Percentiles rank a stretch among this genome's conserved stretches.
Evolutionary conservation across 2,113 vertebrate species (phyloP).

Genomic region (Chaetodon trifascialis): DNA sequence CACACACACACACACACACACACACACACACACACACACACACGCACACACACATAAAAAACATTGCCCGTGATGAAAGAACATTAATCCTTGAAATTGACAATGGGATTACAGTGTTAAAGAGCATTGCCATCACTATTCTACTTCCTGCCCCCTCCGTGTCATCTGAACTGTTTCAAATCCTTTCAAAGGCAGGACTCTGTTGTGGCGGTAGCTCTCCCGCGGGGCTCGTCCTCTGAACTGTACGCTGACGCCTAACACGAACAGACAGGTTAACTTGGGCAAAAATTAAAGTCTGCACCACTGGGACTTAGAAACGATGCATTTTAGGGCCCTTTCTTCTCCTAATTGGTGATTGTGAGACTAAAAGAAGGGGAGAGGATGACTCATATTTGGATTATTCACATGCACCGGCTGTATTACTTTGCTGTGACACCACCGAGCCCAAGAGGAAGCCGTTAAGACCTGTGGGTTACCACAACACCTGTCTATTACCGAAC

Average conservation of each 20-base stretch:
- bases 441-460: conserved; percentile 34
- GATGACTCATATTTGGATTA: conserved; percentile 56
- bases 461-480: conserved; percentile 45
- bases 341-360: conserved; percentile 59
- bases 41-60: conserved; percentile 41
- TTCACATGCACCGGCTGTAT: conserved; percentile 27
- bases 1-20: too few species aligned
- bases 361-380: conserved; percentile 17
- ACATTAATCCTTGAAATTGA: conserved; percentile 68
- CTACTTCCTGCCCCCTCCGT: conserved; percentile 71
- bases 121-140: conserved; percentile 60
- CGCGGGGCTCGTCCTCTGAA: conserved; percentile 72
- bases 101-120: conserved; percentile 77
- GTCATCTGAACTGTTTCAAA: conserved; percentile 77
- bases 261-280: conserved; percentile 72
- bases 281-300: conserved; percentile 63
- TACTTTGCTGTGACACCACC: conserved; percentile 30
- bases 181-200: conserved; percentile 75
- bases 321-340: conserved; percentile 40
- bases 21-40: too few species aligned
- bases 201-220: conserved; percentile 62
- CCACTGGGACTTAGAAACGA: conserved; percentile 48
- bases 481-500: conserved; percentile 32
- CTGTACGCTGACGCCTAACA: conserved; percentile 68
- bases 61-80: conserved; percentile 61